Conservation (phyloP, 35 echinoderm and acorn worm species). For the Heliocidaris tuberculata region DNA sequence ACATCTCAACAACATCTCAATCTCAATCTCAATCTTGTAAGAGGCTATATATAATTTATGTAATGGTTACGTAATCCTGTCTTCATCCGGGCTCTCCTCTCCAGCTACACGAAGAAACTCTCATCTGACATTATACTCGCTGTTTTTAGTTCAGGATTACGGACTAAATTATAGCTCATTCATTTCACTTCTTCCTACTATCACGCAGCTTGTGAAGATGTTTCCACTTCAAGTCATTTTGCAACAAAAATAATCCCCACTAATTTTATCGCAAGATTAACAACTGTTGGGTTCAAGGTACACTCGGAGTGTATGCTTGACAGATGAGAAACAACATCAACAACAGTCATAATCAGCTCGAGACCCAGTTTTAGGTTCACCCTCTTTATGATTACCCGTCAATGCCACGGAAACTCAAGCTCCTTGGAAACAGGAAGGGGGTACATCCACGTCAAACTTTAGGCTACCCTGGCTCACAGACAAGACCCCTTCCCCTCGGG, state of each 20-base stretch:
- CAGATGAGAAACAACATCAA: constrained; percentile 2
- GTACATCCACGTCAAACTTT: not conserved
- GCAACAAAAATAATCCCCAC: not conserved
- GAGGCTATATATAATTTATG: too few species aligned
- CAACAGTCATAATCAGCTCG: not conserved
- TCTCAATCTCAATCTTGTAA: not conserved
- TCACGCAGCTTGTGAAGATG: not conserved
- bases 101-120: not conserved
- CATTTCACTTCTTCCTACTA: not conserved
- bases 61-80: not conserved
- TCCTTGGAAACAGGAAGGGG: constrained; percentile 14
- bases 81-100: not conserved
- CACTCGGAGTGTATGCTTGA: not conserved
- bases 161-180: not conserved
- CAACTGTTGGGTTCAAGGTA: not conserved
- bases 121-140: not conserved
- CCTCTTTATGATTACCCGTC: not conserved
- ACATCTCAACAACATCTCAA: too few species aligned
- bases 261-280: not conserved
- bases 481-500: not conserved
- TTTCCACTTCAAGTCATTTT: not conserved
- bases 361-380: not conserved
- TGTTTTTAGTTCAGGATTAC: not conserved
- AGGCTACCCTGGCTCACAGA: not conserved
- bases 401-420: not conserved